These are phyloP conservation scores for Avahi laniger DNA, from an alignment of 2,797 vertebrate species.

Conservation along the genomic window DNA sequence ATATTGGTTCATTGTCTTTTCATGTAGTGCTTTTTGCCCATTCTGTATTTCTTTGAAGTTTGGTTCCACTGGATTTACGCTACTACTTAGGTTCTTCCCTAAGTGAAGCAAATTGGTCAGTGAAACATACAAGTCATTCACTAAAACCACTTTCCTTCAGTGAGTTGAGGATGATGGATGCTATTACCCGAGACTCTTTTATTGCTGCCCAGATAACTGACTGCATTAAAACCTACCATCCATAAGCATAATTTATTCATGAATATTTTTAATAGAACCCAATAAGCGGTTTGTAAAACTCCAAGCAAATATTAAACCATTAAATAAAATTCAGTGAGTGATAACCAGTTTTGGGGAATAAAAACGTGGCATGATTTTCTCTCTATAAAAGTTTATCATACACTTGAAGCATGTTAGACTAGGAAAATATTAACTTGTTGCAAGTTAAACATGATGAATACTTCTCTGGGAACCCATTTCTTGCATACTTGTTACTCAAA, in stretches of 20 bases:
- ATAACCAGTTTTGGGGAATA: not conserved
- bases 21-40: not conserved
- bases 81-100: not conserved
- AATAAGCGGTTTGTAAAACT: constrained; percentile 3
- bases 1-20: not conserved
- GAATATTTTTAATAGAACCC: not conserved
- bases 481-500: constrained; percentile 18
- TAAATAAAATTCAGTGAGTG: not conserved
- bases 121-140: constrained; percentile 23
- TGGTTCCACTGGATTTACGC: not conserved
- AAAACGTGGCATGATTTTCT: not conserved
- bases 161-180: constrained; percentile 16
- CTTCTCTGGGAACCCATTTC: constrained; percentile 30
- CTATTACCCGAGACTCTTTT: constrained; percentile 15
- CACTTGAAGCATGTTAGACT: not conserved
- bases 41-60: constrained; percentile 30
- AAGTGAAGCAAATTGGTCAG: constrained; percentile 48
- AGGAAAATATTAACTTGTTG: constrained; percentile 26
- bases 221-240: not conserved
- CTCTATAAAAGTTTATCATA: constrained; percentile 22
- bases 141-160: not conserved
- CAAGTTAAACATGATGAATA: constrained; percentile 48
- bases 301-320: constrained; percentile 26
- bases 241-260: constrained; percentile 3
- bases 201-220: not conserved